These are phyloP conservation scores for Campylomormyrus tamandua DNA, from an alignment of 2,113 vertebrate genomes.

Conservation along the genomic window DNA sequence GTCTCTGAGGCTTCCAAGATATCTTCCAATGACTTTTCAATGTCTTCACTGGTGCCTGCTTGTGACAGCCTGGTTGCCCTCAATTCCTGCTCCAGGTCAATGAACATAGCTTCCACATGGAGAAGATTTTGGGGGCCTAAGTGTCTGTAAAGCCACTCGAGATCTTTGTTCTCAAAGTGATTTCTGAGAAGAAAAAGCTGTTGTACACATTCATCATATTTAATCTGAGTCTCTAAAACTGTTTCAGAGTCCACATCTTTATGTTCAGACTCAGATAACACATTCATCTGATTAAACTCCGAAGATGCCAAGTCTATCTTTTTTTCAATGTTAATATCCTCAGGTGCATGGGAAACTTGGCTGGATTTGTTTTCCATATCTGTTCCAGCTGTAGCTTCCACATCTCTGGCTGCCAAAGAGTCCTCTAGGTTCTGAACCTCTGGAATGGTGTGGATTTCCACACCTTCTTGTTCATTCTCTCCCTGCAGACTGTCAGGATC, in stretches of 20 bases:
- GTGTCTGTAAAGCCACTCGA: conserved; percentile 63
- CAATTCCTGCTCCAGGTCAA: conserved; percentile 70
- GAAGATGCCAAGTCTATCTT: not conserved
- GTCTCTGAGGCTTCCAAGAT: conserved; percentile 76
- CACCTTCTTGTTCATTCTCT: not conserved
- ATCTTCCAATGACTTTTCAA: conserved; percentile 68
- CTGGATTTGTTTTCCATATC: not conserved
- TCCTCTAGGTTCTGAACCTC: not conserved
- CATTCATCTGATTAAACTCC: not conserved
- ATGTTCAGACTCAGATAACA: not conserved
- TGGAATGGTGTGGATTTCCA: not conserved
- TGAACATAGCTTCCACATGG: conserved; percentile 74
- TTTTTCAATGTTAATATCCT: not conserved
- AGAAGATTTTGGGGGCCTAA: conserved; percentile 62
- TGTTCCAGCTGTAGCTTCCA: not conserved
- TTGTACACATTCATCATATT: conserved; percentile 54
- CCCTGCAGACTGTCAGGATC: not conserved
- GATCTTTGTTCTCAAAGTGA: conserved; percentile 65
- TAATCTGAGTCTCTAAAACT: conserved; percentile 17
- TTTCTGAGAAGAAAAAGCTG: conserved; percentile 61
- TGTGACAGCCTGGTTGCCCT: conserved; percentile 49
- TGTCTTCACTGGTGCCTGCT: conserved; percentile 45
- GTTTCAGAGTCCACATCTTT: not conserved
- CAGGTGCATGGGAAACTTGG: conserved; percentile 10
- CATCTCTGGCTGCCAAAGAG: not conserved